Evolutionary conservation across 1,140 invertebrate genomes (phyloP).

Genomic region (Globodera rostochiensis): DNA sequence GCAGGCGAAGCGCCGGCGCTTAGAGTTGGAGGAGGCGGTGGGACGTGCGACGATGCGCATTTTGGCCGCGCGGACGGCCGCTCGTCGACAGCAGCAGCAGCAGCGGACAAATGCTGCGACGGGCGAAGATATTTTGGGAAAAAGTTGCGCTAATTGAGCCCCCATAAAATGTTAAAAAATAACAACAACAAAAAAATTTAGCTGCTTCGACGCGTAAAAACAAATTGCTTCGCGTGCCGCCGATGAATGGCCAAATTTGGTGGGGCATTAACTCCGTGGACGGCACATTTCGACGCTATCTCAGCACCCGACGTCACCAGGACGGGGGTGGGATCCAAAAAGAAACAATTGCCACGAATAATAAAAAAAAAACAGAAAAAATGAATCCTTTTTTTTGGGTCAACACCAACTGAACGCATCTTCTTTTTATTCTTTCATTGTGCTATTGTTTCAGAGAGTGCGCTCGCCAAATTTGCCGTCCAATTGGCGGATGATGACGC

Average conservation of each 20-base stretch:
- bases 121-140: neutral
- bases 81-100: neutral
- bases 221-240: slow-evolving; percentile 21
- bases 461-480: no score
- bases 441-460: no score
- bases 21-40: slow-evolving; percentile 21
- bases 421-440: no score
- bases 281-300: slow-evolving; percentile 20
- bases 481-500: neutral
- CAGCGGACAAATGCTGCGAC: neutral
- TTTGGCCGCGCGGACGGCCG: neutral
- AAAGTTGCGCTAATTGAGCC: neutral
- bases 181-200: neutral
- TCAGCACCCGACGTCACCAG: neutral
- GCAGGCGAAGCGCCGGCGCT: slow-evolving; percentile 5
- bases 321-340: neutral
- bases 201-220: neutral
- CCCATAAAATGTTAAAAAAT: no score
- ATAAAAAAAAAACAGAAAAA: no score
- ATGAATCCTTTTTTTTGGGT: no score
- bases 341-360: neutral
- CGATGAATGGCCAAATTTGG: slow-evolving; percentile 28
- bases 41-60: slow-evolving; percentile 13
- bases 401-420: no score
- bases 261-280: slow-evolving; percentile 33